A percentile compares a stretch with the other conserved stretches of the same genome.
Evolutionary conservation across 2,797 vertebrate genomes (phyloP).

Genomic region (Eulemur albifrons): DNA sequence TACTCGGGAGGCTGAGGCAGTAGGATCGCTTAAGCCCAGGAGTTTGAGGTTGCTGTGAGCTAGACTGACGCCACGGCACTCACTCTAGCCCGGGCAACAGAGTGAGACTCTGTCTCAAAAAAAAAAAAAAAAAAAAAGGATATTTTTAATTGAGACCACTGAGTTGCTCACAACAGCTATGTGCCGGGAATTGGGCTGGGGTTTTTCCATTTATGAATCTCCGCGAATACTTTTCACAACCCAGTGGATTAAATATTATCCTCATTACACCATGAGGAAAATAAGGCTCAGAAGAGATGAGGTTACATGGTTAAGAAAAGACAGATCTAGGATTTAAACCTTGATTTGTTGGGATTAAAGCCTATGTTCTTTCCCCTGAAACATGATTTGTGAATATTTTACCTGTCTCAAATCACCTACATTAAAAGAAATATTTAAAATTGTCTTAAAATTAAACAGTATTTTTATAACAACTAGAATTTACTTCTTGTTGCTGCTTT

Average conservation of each 20-base stretch:
- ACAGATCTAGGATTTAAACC: background rate
- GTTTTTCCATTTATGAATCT: background rate
- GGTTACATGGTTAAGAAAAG: background rate
- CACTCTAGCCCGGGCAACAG: too few relatives aligned
- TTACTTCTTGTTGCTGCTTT: background rate
- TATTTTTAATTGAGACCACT: background rate
- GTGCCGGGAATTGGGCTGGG: background rate
- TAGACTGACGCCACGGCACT: too few relatives aligned
- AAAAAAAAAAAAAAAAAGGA: too few relatives aligned
- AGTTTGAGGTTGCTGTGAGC: too few relatives aligned
- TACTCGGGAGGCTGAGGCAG: too few relatives aligned
- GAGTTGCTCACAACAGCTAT: background rate
- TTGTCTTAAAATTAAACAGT: slow-evolving; percentile 9
- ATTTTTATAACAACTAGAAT: slow-evolving; percentile 28
- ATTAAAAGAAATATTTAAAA: background rate
- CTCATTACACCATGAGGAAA: background rate
- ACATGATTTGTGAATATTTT: background rate
- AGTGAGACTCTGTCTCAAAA: too few relatives aligned
- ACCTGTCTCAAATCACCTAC: background rate
- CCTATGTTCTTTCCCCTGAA: background rate
- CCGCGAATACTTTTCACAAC: background rate
- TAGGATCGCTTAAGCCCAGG: too few relatives aligned
- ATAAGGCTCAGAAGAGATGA: background rate
- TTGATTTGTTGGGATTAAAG: background rate
- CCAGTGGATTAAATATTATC: background rate